phyloP scores from a whole-genome alignment of 35 echinoderm and acorn worm species.

The Stichopus chloronotus region DNA sequence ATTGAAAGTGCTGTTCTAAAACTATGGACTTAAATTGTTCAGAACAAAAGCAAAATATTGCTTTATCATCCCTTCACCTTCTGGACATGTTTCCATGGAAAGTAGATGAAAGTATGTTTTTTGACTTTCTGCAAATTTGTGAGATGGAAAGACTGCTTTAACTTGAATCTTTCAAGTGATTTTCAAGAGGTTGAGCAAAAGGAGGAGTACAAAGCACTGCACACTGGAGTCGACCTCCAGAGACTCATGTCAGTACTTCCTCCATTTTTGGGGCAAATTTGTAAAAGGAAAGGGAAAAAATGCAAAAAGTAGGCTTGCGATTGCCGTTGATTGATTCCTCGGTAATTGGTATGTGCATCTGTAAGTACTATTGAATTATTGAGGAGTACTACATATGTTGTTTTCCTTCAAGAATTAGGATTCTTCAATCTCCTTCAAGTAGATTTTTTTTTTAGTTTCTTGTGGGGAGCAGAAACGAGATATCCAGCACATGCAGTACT shows the following conservation, averaged over 20 bases:
- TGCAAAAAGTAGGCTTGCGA: neutral
- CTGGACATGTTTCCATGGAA: too few relatives aligned
- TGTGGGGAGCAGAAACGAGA: neutral
- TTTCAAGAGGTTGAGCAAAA: neutral
- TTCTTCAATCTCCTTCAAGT: neutral
- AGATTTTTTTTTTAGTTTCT: neutral
- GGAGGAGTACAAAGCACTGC: neutral
- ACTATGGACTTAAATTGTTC: too few relatives aligned
- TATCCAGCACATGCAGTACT: too few relatives aligned
- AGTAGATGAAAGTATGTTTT: too few relatives aligned
- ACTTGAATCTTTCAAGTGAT: neutral
- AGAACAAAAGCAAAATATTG: too few relatives aligned
- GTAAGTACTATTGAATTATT: constrained; percentile 36
- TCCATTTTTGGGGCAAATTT: constrained; percentile 3
- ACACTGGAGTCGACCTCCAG: constrained; percentile 7
- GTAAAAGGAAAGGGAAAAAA: neutral
- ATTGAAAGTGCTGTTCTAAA: too few relatives aligned
- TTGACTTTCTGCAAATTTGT: neutral
- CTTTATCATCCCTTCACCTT: too few relatives aligned
- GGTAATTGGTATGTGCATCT: constrained; percentile 42
- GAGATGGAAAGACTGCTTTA: neutral
- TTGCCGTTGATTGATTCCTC: constrained; percentile 24
- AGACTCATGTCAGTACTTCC: constrained; percentile 8
- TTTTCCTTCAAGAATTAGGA: neutral
- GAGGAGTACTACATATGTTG: neutral